Conservation (phyloP, 2,113 vertebrate species). For the Corvus hawaiiensis region DNA sequence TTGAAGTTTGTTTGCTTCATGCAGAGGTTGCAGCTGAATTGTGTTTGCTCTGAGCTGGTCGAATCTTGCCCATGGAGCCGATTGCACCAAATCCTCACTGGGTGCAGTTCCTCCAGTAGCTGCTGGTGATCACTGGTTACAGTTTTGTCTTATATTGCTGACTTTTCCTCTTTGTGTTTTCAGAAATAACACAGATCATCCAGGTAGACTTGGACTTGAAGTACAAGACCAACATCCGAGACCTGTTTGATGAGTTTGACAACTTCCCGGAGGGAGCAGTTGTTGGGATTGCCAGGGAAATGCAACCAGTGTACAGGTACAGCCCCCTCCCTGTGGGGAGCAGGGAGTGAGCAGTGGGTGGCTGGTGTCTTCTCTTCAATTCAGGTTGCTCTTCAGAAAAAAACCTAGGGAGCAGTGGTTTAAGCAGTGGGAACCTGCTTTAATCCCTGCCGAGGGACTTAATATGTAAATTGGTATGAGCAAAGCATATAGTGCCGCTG, state of each 20-base stretch:
- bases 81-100: not conserved
- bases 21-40: not conserved
- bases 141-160: not conserved
- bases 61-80: not conserved
- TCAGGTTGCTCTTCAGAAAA: not conserved
- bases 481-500: not conserved
- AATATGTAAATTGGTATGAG: not conserved
- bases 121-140: not conserved
- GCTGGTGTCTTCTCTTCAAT: not conserved
- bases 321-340: rapidly evolving
- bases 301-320: slow-evolving; percentile 98
- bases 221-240: slow-evolving; percentile 88
- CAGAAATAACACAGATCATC: slow-evolving; percentile 86
- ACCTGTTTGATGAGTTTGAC: slow-evolving; percentile 92
- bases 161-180: not conserved
- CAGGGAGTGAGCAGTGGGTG: not conserved
- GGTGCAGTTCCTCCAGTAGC: not conserved
- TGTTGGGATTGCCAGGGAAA: slow-evolving; percentile 90
- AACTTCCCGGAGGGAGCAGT: slow-evolving; percentile 82
- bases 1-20: not conserved
- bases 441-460: not conserved
- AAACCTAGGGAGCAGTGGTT: not conserved
- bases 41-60: not conserved
- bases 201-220: slow-evolving; percentile 95
- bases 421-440: not conserved